Evolutionary conservation across 2,888 invertebrate species (phyloP).

Genomic region (Rotaria socialis): DNA sequence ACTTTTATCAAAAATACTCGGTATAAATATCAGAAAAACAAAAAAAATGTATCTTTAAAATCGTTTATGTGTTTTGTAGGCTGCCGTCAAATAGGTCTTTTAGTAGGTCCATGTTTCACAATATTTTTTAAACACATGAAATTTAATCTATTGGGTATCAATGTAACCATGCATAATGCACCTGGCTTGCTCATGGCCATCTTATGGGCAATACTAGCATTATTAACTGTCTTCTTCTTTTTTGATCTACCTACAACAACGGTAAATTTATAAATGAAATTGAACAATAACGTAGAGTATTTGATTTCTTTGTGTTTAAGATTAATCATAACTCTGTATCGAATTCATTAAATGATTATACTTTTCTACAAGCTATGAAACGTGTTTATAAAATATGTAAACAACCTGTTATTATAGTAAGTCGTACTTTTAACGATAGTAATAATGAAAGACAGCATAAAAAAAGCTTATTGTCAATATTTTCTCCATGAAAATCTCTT

Average conservation of each 20-base stretch:
- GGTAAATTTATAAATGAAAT: neutral
- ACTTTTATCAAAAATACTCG: conserved; percentile 16
- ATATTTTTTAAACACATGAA: conserved; percentile 56
- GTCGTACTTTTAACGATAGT: neutral
- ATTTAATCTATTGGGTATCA: conserved; percentile 55
- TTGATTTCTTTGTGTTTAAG: neutral
- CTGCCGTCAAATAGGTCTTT: conserved; percentile 44
- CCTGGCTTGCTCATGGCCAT: conserved; percentile 60
- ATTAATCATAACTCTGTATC: neutral
- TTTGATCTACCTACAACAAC: neutral
- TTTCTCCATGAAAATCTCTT: too few species aligned
- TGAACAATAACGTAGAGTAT: neutral
- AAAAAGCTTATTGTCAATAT: too few species aligned
- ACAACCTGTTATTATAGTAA: neutral
- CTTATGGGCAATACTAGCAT: conserved; percentile 52
- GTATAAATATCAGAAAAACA: neutral
- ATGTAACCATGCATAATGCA: conserved; percentile 57
- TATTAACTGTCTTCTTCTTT: neutral
- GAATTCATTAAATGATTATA: neutral
- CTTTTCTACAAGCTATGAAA: neutral
- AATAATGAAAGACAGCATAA: too few species aligned
- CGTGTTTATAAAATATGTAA: neutral
- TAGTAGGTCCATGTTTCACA: conserved; percentile 60
- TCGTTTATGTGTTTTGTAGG: neutral
- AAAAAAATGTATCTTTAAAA: too few species aligned